Percentiles rank a stretch among this genome's conserved stretches.
Evolutionary conservation across 1,140 invertebrate species (phyloP).

Genomic region (Pseudobourletiella spinata): DNA sequence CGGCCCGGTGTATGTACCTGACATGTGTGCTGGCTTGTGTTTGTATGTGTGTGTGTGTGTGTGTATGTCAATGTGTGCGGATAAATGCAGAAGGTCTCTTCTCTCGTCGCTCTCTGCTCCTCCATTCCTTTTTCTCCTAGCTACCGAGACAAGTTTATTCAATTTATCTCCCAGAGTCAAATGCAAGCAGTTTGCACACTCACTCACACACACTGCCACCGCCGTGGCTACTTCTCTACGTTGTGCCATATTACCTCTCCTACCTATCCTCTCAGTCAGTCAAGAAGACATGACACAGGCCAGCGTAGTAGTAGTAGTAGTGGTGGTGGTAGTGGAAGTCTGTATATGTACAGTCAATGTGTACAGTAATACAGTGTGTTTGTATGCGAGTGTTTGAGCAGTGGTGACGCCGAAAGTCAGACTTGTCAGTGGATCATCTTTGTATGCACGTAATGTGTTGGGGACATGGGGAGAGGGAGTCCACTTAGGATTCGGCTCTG

Average conservation of each 20-base stretch:
- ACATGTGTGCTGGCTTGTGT: neutral
- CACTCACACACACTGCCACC: neutral
- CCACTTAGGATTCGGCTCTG: too few relatives aligned
- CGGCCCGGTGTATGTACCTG: neutral
- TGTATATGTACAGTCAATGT: too few relatives aligned
- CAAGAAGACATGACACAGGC: too few relatives aligned
- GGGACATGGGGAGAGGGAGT: too few relatives aligned
- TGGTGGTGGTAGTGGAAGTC: too few relatives aligned
- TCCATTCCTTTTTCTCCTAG: too few relatives aligned
- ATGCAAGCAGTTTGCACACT: conserved; percentile 4
- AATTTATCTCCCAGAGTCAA: conserved; percentile 5
- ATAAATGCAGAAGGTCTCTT: neutral
- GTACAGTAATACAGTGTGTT: too few relatives aligned
- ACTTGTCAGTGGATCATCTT: neutral
- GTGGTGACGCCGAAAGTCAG: conserved; percentile 4
- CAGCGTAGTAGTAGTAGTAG: too few relatives aligned
- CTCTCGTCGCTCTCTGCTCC: too few relatives aligned
- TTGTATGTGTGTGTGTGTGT: neutral
- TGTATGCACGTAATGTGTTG: neutral
- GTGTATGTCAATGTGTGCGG: neutral
- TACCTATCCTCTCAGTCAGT: too few relatives aligned
- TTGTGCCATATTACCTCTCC: too few relatives aligned
- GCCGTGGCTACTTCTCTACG: neutral
- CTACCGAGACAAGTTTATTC: conserved; percentile 9
- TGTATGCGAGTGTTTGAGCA: too few relatives aligned